Conservation (phyloP, 2,888 invertebrate genomes). For the Acronicta leporina region DNA sequence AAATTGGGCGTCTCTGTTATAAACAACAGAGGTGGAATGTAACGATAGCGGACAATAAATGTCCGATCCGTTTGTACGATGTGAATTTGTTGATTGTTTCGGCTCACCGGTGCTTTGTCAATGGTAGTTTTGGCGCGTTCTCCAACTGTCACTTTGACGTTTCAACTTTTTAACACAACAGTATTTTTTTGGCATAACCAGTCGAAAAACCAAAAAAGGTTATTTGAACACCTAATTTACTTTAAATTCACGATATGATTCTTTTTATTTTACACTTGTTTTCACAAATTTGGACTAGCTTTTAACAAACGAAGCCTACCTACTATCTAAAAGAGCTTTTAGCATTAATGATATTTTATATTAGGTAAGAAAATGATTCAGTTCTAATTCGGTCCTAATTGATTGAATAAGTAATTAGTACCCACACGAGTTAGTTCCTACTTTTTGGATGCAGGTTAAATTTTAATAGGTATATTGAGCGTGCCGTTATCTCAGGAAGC, state of each 20-base stretch:
- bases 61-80: slow-evolving; percentile 84
- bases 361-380: not conserved
- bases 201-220: slow-evolving; percentile 52
- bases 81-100: slow-evolving; percentile 86
- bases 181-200: slow-evolving; percentile 51
- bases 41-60: slow-evolving; percentile 87
- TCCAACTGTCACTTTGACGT: slow-evolving; percentile 77
- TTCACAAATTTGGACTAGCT: not conserved
- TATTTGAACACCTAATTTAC: slow-evolving; percentile 20
- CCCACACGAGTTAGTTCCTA: slow-evolving; percentile 18
- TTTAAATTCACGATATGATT: slow-evolving; percentile 9
- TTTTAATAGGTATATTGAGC: slow-evolving; percentile 59
- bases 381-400: slow-evolving; percentile 28
- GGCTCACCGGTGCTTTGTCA: slow-evolving; percentile 75
- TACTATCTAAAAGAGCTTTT: not conserved
- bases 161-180: slow-evolving; percentile 62
- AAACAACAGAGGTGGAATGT: slow-evolving; percentile 88
- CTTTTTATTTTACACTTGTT: not conserved
- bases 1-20: slow-evolving; percentile 88
- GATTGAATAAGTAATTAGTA: slow-evolving; percentile 44
- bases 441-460: slow-evolving; percentile 53
- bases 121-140: slow-evolving; percentile 82
- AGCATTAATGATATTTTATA: not conserved
- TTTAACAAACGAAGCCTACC: not conserved
- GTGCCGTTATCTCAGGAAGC: slow-evolving; percentile 54